phyloP scores from a whole-genome alignment of 2,113 vertebrate species.

The Phyllostomus hastatus region DNA sequence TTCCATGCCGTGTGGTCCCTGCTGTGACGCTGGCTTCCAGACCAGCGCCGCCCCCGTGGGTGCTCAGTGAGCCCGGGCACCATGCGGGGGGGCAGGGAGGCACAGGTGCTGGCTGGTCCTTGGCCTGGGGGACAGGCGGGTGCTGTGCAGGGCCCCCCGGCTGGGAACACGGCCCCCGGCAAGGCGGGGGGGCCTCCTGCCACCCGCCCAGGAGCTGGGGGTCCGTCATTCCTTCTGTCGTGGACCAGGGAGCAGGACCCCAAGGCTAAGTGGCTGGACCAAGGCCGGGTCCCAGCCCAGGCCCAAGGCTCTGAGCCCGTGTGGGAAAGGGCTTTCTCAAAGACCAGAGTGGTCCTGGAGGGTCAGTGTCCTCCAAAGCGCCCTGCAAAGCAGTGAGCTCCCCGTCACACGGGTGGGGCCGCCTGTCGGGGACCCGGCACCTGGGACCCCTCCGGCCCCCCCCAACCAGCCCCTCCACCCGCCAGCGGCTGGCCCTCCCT shows the following conservation, averaged over 20 bases:
- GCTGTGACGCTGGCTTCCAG: background rate
- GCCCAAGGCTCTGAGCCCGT: background rate
- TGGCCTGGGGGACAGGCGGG: background rate
- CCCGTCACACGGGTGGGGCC: fast-evolving
- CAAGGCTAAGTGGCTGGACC: background rate
- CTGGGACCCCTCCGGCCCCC: background rate
- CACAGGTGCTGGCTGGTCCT: background rate
- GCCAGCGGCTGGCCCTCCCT: fast-evolving
- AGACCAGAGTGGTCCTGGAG: fast-evolving
- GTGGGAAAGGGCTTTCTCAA: background rate
- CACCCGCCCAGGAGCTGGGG: fast-evolving
- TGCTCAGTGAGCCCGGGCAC: background rate
- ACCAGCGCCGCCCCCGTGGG: background rate
- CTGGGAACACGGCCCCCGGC: background rate
- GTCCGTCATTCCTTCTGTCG: fast-evolving
- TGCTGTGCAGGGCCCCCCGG: background rate
- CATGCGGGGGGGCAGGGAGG: background rate
- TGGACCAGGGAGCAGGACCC: background rate
- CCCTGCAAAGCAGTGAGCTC: background rate
- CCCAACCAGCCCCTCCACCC: too few relatives aligned
- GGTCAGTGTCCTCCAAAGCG: fast-evolving
- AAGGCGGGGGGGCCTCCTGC: fast-evolving
- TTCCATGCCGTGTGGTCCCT: background rate
- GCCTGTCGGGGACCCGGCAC: fast-evolving
- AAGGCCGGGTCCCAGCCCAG: background rate